Evolutionary conservation across 2,888 invertebrate species (phyloP), one percentile per base, ranked within the genome.

Genomic region (Thymelicus lineola): DNA sequence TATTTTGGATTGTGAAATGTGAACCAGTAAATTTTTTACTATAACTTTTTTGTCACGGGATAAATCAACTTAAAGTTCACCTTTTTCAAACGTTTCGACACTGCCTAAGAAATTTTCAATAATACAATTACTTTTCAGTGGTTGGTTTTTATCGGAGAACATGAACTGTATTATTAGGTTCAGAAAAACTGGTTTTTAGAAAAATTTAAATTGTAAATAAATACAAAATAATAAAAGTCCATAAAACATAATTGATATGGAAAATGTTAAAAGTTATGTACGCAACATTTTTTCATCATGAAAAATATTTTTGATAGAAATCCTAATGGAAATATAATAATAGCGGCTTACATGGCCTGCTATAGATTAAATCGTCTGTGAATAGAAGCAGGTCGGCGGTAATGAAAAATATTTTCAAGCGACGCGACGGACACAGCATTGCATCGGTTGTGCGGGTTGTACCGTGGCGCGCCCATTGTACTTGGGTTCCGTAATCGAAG

Each of bases 291-390:
- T 63, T 63, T 69, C 58, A 48, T 36, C 38, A 46, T 57, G 62
- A 69, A 63, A 69, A 69, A 69, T 69, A 69, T 69, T 69, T 69
- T 63, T 57, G 57, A 46, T 48, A 63, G 57, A 63, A 63, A 69
- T 69, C 68, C 68, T 69, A 69, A 69, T 69, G 68, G 68, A 69
- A 69, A 69, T n/a, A n/a, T n/a, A n/a, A n/a, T 69, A 69, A 63
- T 55, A 69, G 68, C 62, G 68, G 68, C 68, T 63, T 68, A 68
- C 62, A 68, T 62, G 62, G 61, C 67, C 61, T 61, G 68, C 55
- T 61, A 68, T 68, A 68, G 68, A 68, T 68, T 68, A 68, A 68
- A 68, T 46, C 45, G 42, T 28, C 42, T 58, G 36, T 35, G 67
- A 67, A 67, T 67, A 61, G 61, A 55, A 61, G 61, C 61, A 67